Conservation (phyloP, 2,888 invertebrate genomes). For the Melinaea marsaeus region DNA sequence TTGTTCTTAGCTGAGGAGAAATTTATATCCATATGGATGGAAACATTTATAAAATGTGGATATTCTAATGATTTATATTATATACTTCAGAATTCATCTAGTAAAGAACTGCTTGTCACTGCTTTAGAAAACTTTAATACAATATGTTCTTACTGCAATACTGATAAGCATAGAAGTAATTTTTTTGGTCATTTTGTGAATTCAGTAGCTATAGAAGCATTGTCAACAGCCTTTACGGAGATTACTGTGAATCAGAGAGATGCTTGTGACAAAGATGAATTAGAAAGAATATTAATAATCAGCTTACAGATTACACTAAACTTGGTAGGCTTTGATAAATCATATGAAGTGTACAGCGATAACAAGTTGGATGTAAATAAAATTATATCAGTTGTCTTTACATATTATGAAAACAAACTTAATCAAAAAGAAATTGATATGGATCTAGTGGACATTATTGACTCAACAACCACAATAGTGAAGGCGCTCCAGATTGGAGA, state of each 20-base stretch:
- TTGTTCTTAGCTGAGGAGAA: slow-evolving; percentile 61
- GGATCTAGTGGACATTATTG: slow-evolving; percentile 60
- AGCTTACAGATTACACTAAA: slow-evolving; percentile 59
- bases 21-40: slow-evolving; percentile 68
- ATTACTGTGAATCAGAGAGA: slow-evolving; percentile 50
- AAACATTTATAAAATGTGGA: slow-evolving; percentile 63
- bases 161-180: slow-evolving; percentile 45
- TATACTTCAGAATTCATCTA: slow-evolving; percentile 86
- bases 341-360: slow-evolving; percentile 47
- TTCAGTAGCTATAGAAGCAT: slow-evolving; percentile 51
- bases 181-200: slow-evolving; percentile 60
- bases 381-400: slow-evolving; percentile 53
- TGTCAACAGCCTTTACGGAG: slow-evolving; percentile 56
- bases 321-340: slow-evolving; percentile 60
- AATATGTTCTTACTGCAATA: slow-evolving; percentile 67
- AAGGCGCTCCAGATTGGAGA: slow-evolving; percentile 46
- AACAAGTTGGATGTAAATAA: slow-evolving; percentile 45
- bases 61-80: slow-evolving; percentile 81
- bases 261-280: slow-evolving; percentile 48
- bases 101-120: slow-evolving; percentile 76
- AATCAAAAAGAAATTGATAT: slow-evolving; percentile 57
- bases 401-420: slow-evolving; percentile 61
- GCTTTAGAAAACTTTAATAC: slow-evolving; percentile 80
- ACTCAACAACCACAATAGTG: slow-evolving; percentile 54
- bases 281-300: slow-evolving; percentile 59